phyloP scores from a whole-genome alignment of 1,140 invertebrate species.

The Aphidius gifuensis region DNA sequence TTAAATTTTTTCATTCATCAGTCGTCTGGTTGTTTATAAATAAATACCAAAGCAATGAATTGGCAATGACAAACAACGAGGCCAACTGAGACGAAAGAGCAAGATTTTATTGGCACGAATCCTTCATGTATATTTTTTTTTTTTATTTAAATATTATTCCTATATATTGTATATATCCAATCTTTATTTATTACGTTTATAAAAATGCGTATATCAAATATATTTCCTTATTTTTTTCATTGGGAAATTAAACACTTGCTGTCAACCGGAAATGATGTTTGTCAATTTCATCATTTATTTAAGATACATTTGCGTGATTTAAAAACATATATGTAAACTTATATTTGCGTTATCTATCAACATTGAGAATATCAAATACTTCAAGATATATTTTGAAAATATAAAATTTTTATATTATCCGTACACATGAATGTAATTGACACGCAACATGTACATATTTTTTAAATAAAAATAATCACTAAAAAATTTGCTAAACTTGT shows the following conservation, averaged over 20 bases:
- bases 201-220: neutral
- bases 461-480: neutral
- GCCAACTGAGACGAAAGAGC: neutral
- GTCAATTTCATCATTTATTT: neutral
- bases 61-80: constrained; percentile 6
- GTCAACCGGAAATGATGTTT: constrained; percentile 13
- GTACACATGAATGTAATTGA: neutral
- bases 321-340: too few relatives aligned
- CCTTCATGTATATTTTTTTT: neutral
- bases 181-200: neutral
- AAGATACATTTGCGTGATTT: too few relatives aligned
- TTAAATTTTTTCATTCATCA: constrained; percentile 4
- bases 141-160: neutral
- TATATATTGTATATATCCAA: neutral
- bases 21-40: neutral
- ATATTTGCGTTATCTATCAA: too few relatives aligned
- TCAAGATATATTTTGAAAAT: too few relatives aligned
- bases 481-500: constrained; percentile 2
- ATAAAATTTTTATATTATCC: neutral
- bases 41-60: neutral
- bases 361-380: too few relatives aligned
- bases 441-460: neutral
- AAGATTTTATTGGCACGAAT: neutral
- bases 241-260: neutral
- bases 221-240: neutral